phyloP scores from a whole-genome alignment of 2,888 invertebrate species.

The Temnothorax ravouxi region DNA sequence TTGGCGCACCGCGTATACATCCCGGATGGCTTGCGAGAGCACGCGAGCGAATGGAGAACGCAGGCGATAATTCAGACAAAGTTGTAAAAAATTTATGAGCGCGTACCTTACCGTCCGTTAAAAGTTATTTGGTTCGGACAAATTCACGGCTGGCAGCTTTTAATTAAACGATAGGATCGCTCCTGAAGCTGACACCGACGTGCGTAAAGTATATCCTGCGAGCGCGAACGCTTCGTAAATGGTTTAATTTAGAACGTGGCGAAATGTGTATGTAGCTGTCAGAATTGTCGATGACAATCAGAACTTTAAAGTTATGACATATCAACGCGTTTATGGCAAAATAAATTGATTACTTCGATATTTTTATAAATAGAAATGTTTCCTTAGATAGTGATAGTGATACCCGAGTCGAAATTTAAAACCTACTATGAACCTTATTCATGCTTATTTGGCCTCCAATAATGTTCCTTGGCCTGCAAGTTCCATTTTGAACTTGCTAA shows the following conservation, averaged over 20 bases:
- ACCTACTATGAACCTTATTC: too few species aligned
- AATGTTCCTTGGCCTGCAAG: too few species aligned
- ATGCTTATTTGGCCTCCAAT: too few species aligned
- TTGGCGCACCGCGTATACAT: constrained; percentile 46
- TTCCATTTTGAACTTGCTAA: too few species aligned
- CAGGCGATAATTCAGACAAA: constrained; percentile 42
- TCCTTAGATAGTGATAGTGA: neutral
- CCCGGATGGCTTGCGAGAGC: neutral
- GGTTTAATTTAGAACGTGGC: constrained; percentile 26
- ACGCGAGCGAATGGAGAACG: constrained; percentile 17
- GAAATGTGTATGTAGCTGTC: neutral
- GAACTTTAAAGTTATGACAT: neutral
- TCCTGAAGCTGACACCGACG: constrained; percentile 29
- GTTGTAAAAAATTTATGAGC: constrained; percentile 56
- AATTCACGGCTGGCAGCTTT: constrained; percentile 45
- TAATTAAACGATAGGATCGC: constrained; percentile 51
- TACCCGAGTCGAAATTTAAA: too few species aligned
- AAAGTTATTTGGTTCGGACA: constrained; percentile 41
- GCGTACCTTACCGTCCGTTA: constrained; percentile 43
- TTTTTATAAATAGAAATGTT: neutral
- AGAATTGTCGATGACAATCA: constrained; percentile 1
- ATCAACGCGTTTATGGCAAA: neutral
- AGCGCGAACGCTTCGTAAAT: constrained; percentile 27
- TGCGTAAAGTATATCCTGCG: constrained; percentile 25
- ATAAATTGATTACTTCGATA: neutral